A percentile compares a stretch with the other conserved stretches of the same genome.
phyloP scores from a whole-genome alignment of 2,797 vertebrate species.

The Acanthornis magna region DNA sequence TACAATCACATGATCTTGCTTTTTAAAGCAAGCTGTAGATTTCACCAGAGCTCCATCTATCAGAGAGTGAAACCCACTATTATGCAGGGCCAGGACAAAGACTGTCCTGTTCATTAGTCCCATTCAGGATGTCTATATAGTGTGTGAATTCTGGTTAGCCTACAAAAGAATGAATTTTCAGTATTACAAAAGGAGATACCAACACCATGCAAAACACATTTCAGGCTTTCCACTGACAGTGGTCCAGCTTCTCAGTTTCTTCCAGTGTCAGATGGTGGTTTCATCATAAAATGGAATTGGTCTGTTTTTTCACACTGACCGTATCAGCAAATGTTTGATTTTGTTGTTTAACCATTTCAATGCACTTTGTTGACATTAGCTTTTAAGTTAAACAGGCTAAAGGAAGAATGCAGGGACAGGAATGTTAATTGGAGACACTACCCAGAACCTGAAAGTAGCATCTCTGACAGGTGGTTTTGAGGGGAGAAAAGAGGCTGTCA shows the following conservation, averaged over 20 bases:
- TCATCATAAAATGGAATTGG: not conserved
- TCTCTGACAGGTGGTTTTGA: not conserved
- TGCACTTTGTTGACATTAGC: not conserved
- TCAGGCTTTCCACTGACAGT: not conserved
- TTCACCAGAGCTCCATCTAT: not conserved
- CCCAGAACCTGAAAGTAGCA: not conserved
- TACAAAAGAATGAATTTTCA: not conserved
- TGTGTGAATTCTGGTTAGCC: not conserved
- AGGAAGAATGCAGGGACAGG: not conserved
- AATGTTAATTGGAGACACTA: not conserved
- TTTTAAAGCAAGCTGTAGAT: not conserved
- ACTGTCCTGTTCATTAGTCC: not conserved
- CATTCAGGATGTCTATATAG: not conserved
- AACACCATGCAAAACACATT: not conserved
- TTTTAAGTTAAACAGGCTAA: not conserved
- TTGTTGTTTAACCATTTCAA: not conserved
- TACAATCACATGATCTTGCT: not conserved
- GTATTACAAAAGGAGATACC: not conserved
- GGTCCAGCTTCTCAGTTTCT: not conserved
- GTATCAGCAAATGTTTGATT: not conserved
- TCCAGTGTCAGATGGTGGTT: not conserved
- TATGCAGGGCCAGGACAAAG: not conserved
- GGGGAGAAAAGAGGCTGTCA: not conserved
- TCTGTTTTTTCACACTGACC: not conserved
- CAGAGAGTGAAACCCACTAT: not conserved